Base-by-base conservation (phyloP, 1,140 invertebrate species). In the Ladona fulva region DNA sequence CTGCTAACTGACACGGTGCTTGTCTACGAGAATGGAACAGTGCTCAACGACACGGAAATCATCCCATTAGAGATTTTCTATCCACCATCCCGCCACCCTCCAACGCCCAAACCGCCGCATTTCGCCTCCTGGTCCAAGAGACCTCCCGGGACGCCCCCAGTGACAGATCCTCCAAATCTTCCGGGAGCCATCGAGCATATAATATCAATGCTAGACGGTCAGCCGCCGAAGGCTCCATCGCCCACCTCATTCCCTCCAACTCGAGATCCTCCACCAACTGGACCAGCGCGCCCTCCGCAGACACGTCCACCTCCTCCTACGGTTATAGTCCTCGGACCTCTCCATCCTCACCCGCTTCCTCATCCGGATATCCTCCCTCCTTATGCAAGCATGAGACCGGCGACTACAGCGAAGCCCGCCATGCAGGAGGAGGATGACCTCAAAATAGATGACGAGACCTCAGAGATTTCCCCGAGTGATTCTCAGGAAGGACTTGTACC, bases 261-360 rank as follows among this genome's bases (percentile, higher is more conserved):
- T 37, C 14, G 52, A 3, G n/a, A 66, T 66, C 52, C 52, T 19
- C 52, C 52, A 22, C 29, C 29, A 1, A 37, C 29, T 8, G 52
- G 52, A 22, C 8, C 80, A 24, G 80, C 74, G 74, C 78, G 19
- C 85, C 87, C 6, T 89, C 87, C 78, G 52, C 52, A 66, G 52
- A 66, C 52, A 66, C 52, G 52, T 22, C 52, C 52, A 66, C 90
- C 90, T 14, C 90, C 91, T 11, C 92, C 92, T 10, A 92, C 92
- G 0, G 89, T 93, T 0, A 93, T 93, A 25, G 91, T 93, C 19
- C 81, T 93, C 3, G 89, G 89, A 14, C 89, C 89, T 0, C 79
- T 88, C 0, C 84, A 83, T 22, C 83, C 85, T 19, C 74, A 74
- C 22, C 22, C 74, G 25, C 84, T 82, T 22, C 83, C 85, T 74